Conservation (phyloP, 2,113 vertebrate genomes). For the Tenrec ecaudatus region DNA sequence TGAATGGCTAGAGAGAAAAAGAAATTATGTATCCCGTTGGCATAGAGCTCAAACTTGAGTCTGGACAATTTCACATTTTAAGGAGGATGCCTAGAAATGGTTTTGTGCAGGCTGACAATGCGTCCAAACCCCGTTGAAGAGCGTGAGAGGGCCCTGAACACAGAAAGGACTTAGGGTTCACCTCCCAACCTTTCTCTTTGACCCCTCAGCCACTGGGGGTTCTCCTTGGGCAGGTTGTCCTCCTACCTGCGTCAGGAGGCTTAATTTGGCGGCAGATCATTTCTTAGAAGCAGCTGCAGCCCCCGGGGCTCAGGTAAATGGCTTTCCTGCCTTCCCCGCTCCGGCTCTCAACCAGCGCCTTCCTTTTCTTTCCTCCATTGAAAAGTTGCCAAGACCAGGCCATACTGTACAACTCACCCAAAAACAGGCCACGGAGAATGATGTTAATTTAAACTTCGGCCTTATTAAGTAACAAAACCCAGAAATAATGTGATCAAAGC, state of each 20-base stretch:
- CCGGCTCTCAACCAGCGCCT: conserved; percentile 65
- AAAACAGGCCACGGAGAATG: conserved; percentile 76
- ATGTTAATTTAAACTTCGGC: conserved; percentile 84
- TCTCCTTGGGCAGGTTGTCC: neutral
- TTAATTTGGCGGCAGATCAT: conserved; percentile 47
- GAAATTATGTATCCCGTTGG: neutral
- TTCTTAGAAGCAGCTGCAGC: conserved; percentile 74
- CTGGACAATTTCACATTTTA: neutral
- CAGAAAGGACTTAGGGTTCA: neutral
- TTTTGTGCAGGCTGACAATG: neutral
- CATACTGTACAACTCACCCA: conserved; percentile 73
- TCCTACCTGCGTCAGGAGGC: conserved; percentile 43
- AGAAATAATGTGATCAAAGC: conserved; percentile 84
- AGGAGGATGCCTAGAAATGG: neutral
- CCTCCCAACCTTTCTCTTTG: neutral
- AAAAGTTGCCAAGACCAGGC: conserved; percentile 79
- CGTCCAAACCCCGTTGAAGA: neutral
- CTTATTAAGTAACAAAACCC: conserved; percentile 84
- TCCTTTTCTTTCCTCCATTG: conserved; percentile 72
- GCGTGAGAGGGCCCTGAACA: neutral
- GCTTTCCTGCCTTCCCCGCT: conserved; percentile 45
- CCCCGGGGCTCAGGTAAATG: conserved; percentile 75
- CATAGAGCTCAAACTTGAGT: neutral
- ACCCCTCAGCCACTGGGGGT: neutral
- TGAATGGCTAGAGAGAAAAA: conserved; percentile 8